phyloP scores from a whole-genome alignment of 2,797 vertebrate genomes.

The Phataginus tetradactyla region DNA sequence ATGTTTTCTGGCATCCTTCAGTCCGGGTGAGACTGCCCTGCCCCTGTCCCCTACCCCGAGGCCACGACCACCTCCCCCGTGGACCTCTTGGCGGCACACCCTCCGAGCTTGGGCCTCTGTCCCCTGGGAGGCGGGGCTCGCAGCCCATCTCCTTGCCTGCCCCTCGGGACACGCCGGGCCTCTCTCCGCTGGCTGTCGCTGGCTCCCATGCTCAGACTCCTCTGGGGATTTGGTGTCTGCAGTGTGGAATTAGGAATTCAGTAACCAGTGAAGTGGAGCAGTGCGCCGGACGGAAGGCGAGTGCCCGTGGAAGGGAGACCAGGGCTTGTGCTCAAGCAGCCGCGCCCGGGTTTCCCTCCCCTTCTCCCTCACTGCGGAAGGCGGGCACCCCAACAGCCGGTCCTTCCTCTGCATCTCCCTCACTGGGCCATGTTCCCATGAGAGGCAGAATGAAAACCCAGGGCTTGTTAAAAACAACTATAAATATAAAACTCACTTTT shows the following conservation, averaged over 20 bases:
- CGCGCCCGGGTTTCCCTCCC: neutral
- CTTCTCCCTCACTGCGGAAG: neutral
- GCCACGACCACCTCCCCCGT: neutral
- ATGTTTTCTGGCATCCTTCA: neutral
- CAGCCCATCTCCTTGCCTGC: neutral
- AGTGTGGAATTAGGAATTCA: neutral
- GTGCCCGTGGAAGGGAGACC: neutral
- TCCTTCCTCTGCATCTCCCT: neutral
- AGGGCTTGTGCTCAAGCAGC: neutral
- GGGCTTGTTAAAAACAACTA: neutral
- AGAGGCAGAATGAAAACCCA: neutral
- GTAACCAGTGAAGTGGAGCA: neutral
- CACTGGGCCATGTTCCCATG: neutral
- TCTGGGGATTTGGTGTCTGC: neutral
- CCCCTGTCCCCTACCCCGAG: neutral
- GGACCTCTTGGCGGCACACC: neutral
- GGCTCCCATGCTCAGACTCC: rapidly evolving
- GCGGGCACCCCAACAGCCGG: neutral
- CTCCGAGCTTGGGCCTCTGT: neutral
- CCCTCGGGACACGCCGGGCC: neutral
- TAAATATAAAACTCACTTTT: neutral
- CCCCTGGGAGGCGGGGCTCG: neutral
- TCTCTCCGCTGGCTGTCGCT: neutral
- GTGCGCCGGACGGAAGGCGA: neutral
- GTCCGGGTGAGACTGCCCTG: neutral